Evolutionary conservation across 2,888 invertebrate species (phyloP).

Genomic region (Platycheirus rosarum): DNA sequence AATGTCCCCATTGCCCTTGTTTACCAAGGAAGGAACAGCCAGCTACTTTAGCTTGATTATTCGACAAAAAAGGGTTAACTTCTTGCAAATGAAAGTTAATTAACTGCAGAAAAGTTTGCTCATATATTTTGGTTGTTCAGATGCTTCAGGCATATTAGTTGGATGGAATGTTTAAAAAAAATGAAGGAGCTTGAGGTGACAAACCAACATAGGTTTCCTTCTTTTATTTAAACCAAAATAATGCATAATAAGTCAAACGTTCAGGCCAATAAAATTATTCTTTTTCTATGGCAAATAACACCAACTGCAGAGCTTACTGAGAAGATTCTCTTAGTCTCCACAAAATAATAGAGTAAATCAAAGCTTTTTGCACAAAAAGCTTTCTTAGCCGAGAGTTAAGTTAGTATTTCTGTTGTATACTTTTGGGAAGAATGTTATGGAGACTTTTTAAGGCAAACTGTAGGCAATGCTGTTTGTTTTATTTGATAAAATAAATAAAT

Average conservation of each 20-base stretch:
- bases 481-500: no score
- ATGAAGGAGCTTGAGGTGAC: no score
- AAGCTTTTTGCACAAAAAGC: background rate
- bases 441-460: background rate
- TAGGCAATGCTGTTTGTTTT: background rate
- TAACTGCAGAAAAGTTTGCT: slow-evolving; percentile 29
- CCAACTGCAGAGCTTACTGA: no score
- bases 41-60: slow-evolving; percentile 17
- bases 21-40: background rate
- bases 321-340: slow-evolving; percentile 10
- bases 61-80: slow-evolving; percentile 5
- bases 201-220: no score
- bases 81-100: slow-evolving; percentile 42
- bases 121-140: background rate
- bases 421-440: background rate
- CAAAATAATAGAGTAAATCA: background rate
- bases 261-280: no score
- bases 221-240: no score
- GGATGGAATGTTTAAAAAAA: no score
- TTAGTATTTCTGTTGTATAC: background rate
- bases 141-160: slow-evolving; percentile 8
- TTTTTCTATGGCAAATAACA: no score
- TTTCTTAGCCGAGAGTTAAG: background rate
- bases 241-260: no score
- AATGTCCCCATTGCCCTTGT: slow-evolving; percentile 11